Base-by-base conservation (phyloP, 2,888 invertebrate species). In the Diaphora mendica region DNA sequence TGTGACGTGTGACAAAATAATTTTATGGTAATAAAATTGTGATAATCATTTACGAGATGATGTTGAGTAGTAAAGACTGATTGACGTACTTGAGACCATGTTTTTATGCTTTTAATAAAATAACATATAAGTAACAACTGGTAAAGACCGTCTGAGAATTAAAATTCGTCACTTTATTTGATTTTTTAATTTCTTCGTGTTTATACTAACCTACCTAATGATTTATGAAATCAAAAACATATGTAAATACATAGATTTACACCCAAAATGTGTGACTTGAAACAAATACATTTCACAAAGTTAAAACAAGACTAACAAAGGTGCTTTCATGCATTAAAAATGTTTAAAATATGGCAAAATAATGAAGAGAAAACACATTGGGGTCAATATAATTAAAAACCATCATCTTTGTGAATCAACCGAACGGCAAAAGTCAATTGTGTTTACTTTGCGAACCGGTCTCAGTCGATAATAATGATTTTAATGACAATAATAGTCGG, bases 401-500 rank as follows among this genome's bases (percentile, higher is more conserved):
- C 86, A 84, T 83, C 87, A 91, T 95, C 94, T 95, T 95, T 95
- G 93, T 91, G 85, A 93, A 71, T 78, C 94, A 95, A 79, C 92
- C 90, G 90, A 93, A 93, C 90, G 94, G 94, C 91, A 95, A 95
- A 91, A 95, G 94, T 95, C 93, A 91, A 95, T 95, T 95, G 94
- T 95, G 89, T 89, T 91, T 88, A 90, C 77, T 87, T 89, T 80
- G 82, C 87, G 87, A 89, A 91, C 89, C 91, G 89, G 85, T 85
- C 84, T 79, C 81, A 75, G 78, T 81, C 88, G 79, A 86, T 89
- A 88, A 90, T 92, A 92, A 92, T 91, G 89, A 93, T 90, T 92
- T 91, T 92, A 93, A 93, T 93, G 91, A 91, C 92, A 92, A 92
- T 93, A 92, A 91, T 91, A 86, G 89, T 86, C 77, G 83, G 83